Base-by-base conservation (phyloP, 2,113 vertebrate genomes). In the Petaurus breviceps region DNA sequence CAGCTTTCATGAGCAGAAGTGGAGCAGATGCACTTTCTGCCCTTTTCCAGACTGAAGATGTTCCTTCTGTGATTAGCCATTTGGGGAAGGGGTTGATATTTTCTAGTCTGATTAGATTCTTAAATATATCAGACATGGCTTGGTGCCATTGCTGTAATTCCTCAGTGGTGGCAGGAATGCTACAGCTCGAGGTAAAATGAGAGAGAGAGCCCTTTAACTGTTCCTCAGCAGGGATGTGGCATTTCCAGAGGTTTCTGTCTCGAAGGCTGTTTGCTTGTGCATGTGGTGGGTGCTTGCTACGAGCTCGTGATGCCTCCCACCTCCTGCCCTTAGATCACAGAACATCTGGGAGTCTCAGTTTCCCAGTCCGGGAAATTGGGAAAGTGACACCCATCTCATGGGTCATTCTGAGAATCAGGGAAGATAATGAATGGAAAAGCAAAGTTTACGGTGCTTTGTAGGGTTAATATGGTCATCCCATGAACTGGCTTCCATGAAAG, bases 31-130 rank as follows among this genome's bases (percentile, higher is more conserved):
- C n/a, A 43, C n/a, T 84, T 77, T 19, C 37, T n/a, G 37, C 68
- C 4, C 1, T 77, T 77, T n/a, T 77, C 68, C 14, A 77, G 12
- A 77, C 19, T 77, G 37, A 94, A 94, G 14, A 51, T 89, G 84
- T 43, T 3, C 52, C 91, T n/a, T 93, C 91, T 93, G 61, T 31
- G 50, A 24, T 68, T 61, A 57, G 92, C 10, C 51, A 90, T 84
- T 95, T 95, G 90, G 93, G 68, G 53, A 92, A 51, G 93, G 93
- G 23, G 23, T 49, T 95, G n/a, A 52, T 91, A 3, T 31, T 92
- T 57, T 94, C 61, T 95, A 84, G 55, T 93, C 31, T 95, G 46
- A 43, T 92, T 57, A 54, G 68, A 14, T 90, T 94, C 31, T 84
- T 55, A 92, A 94, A 84, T 89, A 55, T 46, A 16, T n/a, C 61